These are phyloP conservation scores for Agapornis canus DNA, from an alignment of 2,797 vertebrate genomes.

Conservation along the genomic window DNA sequence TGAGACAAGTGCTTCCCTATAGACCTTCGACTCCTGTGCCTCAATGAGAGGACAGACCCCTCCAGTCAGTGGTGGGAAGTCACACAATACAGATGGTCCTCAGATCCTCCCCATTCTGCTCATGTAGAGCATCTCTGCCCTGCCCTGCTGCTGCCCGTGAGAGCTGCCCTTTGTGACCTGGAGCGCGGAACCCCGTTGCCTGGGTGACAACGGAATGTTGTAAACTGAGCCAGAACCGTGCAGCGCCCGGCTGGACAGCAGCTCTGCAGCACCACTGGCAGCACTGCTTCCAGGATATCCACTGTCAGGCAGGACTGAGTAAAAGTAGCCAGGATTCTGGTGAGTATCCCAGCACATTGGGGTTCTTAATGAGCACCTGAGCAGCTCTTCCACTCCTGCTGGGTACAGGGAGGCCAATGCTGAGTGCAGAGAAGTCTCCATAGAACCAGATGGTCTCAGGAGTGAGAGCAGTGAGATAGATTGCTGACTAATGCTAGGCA, in stretches of 20 bases:
- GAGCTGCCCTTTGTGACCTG: neutral
- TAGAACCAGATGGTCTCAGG: neutral
- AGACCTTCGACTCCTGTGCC: neutral
- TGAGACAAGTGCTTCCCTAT: fast-evolving
- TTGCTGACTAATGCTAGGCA: neutral
- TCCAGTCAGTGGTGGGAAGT: neutral
- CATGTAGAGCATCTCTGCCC: fast-evolving
- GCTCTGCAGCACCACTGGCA: neutral
- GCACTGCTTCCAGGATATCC: neutral
- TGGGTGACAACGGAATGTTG: fast-evolving
- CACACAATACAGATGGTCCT: fast-evolving
- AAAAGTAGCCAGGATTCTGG: neutral
- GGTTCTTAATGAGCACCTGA: neutral
- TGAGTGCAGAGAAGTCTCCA: neutral
- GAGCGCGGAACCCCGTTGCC: neutral
- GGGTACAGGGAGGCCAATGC: neutral
- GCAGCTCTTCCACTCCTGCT: neutral
- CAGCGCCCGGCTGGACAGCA: neutral
- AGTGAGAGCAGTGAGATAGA: neutral
- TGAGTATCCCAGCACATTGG: neutral
- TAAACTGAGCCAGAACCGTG: neutral
- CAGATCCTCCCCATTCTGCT: neutral
- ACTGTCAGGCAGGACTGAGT: neutral
- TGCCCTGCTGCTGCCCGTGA: fast-evolving
- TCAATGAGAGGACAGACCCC: neutral